phyloP scores from a whole-genome alignment of 2,888 invertebrate genomes.

The Polymixis flavicincta region DNA sequence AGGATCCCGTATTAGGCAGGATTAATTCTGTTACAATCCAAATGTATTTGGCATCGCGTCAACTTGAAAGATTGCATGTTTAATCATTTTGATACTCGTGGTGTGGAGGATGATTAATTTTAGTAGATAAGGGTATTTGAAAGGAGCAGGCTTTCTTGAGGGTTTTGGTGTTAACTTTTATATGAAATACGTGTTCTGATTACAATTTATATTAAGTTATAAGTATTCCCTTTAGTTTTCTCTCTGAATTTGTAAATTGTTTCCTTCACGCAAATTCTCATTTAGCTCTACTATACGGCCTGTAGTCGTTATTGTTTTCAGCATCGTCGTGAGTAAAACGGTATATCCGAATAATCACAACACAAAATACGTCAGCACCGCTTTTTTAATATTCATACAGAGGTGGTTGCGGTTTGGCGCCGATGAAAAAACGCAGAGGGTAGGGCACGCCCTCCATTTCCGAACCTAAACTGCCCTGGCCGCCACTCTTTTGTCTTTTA shows the following conservation, averaged over 20 bases:
- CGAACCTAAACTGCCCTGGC: slow-evolving; percentile 86
- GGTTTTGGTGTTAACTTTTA: slow-evolving; percentile 1
- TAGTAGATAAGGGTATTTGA: slow-evolving; percentile 11
- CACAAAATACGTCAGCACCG: slow-evolving; percentile 49
- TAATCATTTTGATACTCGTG: slow-evolving; percentile 57
- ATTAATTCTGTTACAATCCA: slow-evolving; percentile 85
- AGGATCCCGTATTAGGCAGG: slow-evolving; percentile 84
- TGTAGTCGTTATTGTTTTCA: slow-evolving; percentile 20
- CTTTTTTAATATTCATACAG: slow-evolving; percentile 73
- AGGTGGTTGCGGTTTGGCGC: slow-evolving; percentile 77
- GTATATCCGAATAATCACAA: slow-evolving; percentile 51
- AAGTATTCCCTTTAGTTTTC: neutral
- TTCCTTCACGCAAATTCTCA: neutral
- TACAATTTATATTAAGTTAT: neutral
- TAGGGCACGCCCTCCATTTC: slow-evolving; percentile 85
- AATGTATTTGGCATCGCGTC: slow-evolving; percentile 80
- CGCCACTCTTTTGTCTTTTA: slow-evolving; percentile 90
- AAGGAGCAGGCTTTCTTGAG: slow-evolving; percentile 13
- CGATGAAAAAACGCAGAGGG: slow-evolving; percentile 79
- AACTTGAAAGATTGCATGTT: slow-evolving; percentile 76
- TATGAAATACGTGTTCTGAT: neutral
- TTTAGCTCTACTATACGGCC: neutral
- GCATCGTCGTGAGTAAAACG: slow-evolving; percentile 16
- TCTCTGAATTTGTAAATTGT: neutral
- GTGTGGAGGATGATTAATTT: slow-evolving; percentile 46